Evolutionary conservation across 1,140 invertebrate genomes (phyloP).

Genomic region (Bombus waltoni): DNA sequence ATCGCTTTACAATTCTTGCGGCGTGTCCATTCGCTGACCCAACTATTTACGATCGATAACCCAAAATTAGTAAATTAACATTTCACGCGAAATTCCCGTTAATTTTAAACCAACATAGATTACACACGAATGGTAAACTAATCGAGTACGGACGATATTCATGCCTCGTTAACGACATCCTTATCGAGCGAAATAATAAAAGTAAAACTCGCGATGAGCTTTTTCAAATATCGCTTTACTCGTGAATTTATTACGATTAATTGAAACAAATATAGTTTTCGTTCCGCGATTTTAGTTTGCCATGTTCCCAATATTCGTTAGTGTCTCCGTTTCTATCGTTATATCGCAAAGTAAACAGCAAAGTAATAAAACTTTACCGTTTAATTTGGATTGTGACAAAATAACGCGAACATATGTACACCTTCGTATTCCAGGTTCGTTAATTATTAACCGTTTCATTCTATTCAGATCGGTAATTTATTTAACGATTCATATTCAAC

Average conservation of each 20-base stretch:
- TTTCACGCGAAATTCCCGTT: not conserved
- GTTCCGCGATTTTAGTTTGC: not conserved
- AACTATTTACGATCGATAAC: not conserved
- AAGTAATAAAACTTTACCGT: not conserved
- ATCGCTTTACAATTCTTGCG: not conserved
- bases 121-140: not conserved
- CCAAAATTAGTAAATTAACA: slow-evolving; percentile 20
- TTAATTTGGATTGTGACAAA: not conserved
- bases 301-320: not conserved
- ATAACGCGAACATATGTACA: not conserved
- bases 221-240: not conserved
- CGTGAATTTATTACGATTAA: not conserved
- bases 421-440: not conserved
- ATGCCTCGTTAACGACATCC: not conserved
- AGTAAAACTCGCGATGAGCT: not conserved
- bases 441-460: not conserved
- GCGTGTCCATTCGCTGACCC: not conserved
- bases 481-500: too few species aligned
- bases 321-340: too few species aligned
- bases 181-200: not conserved
- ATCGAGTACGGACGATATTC: not conserved
- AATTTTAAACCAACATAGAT: not conserved
- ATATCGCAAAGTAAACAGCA: too few species aligned
- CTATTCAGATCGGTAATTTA: too few species aligned
- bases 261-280: not conserved